A percentile compares a stretch with the other conserved stretches of the same genome.
Evolutionary conservation across 2,113 vertebrate species (phyloP).

Genomic region (Corythaeola cristata): DNA sequence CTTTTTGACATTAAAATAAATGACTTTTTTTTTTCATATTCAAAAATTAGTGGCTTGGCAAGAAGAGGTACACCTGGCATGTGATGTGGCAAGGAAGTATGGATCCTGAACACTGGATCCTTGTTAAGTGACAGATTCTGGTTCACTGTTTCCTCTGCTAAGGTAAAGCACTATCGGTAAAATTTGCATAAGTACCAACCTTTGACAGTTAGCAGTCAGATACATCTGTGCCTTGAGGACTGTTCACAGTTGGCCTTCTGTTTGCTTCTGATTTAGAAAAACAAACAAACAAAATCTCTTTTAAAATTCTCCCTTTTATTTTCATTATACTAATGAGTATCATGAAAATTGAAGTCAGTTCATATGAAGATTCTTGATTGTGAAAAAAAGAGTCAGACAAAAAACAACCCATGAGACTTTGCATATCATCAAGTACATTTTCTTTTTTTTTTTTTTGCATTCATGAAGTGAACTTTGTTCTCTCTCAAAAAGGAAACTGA

Average conservation of each 20-base stretch:
- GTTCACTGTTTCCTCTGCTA: neutral
- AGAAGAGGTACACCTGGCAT: neutral
- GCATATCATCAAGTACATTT: slow-evolving; percentile 2
- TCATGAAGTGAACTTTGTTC: slow-evolving; percentile 59
- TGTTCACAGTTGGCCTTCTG: neutral
- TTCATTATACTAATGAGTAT: slow-evolving; percentile 29
- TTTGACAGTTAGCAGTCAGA: neutral
- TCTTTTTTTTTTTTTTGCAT: neutral
- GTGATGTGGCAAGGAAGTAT: neutral
- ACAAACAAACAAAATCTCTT: neutral
- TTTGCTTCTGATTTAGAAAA: slow-evolving; percentile 46
- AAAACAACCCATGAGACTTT: slow-evolving; percentile 10
- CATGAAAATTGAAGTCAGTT: slow-evolving; percentile 34
- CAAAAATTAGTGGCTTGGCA: neutral
- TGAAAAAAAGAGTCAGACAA: neutral
- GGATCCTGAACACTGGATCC: neutral
- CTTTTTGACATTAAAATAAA: neutral
- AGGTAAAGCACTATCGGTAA: neutral
- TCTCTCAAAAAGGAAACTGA: slow-evolving; percentile 46
- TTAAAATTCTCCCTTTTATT: slow-evolving; percentile 14
- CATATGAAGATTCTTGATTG: slow-evolving; percentile 40
- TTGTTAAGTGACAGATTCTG: neutral
- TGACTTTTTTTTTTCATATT: neutral
- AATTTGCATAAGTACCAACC: neutral
- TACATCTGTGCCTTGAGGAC: neutral